Percentiles rank a stretch among this genome's conserved stretches.
Conservation (phyloP, 2,797 vertebrate species). For the Chaetophractus vellerosus region DNA sequence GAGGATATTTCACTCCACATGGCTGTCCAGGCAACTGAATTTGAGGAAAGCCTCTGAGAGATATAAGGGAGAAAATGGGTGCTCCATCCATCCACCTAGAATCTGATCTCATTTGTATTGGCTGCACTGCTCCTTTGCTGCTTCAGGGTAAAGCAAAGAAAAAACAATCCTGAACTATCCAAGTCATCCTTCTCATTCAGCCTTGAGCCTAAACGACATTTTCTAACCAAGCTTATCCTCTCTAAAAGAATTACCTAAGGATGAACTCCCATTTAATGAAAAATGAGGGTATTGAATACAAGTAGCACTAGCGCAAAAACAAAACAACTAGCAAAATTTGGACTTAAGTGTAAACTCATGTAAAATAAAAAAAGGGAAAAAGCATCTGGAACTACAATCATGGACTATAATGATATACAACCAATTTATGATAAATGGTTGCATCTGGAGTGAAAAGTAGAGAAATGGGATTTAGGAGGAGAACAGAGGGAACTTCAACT, state of each 20-base stretch:
- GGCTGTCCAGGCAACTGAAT: background rate
- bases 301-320: background rate
- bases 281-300: background rate
- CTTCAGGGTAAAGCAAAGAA: background rate
- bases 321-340: background rate
- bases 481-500: background rate
- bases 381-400: background rate
- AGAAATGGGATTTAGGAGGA: background rate
- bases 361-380: background rate
- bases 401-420: background rate
- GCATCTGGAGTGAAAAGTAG: background rate
- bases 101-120: background rate
- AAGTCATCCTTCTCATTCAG: background rate
- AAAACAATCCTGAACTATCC: background rate
- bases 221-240: background rate
- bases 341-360: background rate
- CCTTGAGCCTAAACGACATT: background rate
- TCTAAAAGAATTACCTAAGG: constrained; percentile 14
- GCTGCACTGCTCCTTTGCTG: background rate
- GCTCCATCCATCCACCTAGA: background rate
- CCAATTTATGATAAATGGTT: background rate
- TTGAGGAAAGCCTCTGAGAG: background rate
- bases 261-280: background rate
- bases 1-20: background rate
- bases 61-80: background rate